phyloP scores from a whole-genome alignment of 2,888 invertebrate species.

The Drosophila kuntzei region DNA sequence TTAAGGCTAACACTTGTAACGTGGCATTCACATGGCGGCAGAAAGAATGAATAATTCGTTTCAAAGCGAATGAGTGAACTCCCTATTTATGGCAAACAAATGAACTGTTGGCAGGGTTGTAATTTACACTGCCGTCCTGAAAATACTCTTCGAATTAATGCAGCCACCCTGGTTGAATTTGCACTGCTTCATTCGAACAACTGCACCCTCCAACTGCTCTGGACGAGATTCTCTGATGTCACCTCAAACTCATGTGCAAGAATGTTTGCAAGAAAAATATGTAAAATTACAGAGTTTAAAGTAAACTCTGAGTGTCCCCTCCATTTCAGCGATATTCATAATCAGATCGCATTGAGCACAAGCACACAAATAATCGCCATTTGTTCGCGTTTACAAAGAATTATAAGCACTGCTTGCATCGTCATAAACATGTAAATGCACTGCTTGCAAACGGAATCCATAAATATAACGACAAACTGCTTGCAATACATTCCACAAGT shows the following conservation, averaged over 20 bases:
- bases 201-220: background rate
- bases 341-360: too few species aligned
- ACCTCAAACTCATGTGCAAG: background rate
- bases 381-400: too few species aligned
- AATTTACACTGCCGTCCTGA: background rate
- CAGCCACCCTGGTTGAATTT: background rate
- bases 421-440: background rate
- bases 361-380: too few species aligned
- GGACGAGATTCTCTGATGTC: background rate
- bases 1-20: background rate
- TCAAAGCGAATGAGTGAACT: background rate
- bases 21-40: background rate
- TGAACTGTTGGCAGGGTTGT: background rate
- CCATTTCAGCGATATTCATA: background rate
- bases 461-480: background rate
- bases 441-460: conserved; percentile 3
- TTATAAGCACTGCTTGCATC: background rate
- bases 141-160: background rate
- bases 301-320: background rate
- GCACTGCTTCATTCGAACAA: background rate
- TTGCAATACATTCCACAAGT: background rate
- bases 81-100: background rate
- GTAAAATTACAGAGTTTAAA: background rate
- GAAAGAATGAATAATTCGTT: background rate
- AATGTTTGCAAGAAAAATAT: background rate